These are phyloP conservation scores for Struthidea cinerea DNA, from an alignment of 2,113 vertebrate genomes.

Conservation along the genomic window DNA sequence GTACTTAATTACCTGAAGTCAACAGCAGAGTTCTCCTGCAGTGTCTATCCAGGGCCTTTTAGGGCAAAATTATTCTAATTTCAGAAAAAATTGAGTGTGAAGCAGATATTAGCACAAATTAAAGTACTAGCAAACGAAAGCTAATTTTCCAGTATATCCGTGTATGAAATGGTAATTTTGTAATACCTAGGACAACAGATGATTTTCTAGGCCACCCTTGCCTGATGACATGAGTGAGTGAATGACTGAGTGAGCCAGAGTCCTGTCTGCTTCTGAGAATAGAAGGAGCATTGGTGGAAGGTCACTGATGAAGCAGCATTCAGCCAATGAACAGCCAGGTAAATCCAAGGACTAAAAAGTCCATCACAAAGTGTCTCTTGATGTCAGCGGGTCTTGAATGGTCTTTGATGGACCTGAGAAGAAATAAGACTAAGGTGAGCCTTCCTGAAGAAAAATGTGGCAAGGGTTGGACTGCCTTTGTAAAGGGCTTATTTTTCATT, in stretches of 20 bases:
- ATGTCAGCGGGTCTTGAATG: neutral
- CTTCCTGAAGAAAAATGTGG: neutral
- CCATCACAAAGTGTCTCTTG: neutral
- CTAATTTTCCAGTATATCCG: neutral
- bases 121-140: neutral
- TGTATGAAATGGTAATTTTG: neutral
- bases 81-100: neutral
- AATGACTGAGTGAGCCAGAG: neutral
- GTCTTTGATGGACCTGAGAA: neutral
- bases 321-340: neutral
- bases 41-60: neutral
- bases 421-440: neutral
- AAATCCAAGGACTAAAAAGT: neutral
- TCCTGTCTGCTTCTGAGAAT: neutral
- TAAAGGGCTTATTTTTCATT: neutral
- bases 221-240: neutral
- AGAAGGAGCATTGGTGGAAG: neutral
- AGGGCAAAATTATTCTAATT: neutral
- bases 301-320: neutral
- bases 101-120: neutral
- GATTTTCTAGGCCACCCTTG: neutral
- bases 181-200: neutral
- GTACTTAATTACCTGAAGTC: neutral
- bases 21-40: neutral
- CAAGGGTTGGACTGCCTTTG: neutral